These are phyloP conservation scores for Syrphus vitripennis DNA, from an alignment of 2,888 invertebrate genomes.

Conservation along the genomic window DNA sequence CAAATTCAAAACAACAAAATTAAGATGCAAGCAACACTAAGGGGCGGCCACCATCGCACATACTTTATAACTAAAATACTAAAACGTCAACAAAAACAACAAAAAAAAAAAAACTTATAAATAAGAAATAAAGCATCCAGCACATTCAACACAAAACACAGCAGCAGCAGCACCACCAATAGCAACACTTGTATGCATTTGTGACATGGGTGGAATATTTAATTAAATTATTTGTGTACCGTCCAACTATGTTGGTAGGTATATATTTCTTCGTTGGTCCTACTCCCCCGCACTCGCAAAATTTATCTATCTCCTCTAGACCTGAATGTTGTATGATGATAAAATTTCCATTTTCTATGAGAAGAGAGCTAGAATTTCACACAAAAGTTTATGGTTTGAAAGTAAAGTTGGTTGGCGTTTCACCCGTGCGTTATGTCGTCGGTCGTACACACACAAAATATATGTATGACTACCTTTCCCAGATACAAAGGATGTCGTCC, in stretches of 20 bases:
- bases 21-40: conserved; percentile 55
- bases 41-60: conserved; percentile 19
- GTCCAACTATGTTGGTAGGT: background rate
- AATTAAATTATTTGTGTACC: conserved; percentile 66
- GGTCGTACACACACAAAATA: background rate
- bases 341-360: conserved; percentile 28
- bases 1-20: conserved; percentile 63
- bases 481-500: conserved; percentile 22
- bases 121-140: conserved; percentile 24
- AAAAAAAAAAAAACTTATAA: conserved; percentile 4
- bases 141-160: conserved; percentile 16
- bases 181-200: conserved; percentile 53
- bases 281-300: background rate
- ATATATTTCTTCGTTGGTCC: conserved; percentile 4
- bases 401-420: conserved; percentile 31
- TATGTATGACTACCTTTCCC: background rate
- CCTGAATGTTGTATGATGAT: conserved; percentile 11
- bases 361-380: conserved; percentile 13
- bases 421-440: background rate
- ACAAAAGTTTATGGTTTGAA: conserved; percentile 36
- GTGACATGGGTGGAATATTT: conserved; percentile 67
- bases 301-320: conserved; percentile 17
- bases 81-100: conserved; percentile 3
- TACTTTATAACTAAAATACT: conserved; percentile 17
- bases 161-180: conserved; percentile 3